These are phyloP conservation scores for Rousettus leschenaultii DNA, from an alignment of 2,113 vertebrate genomes.

Conservation along the genomic window DNA sequence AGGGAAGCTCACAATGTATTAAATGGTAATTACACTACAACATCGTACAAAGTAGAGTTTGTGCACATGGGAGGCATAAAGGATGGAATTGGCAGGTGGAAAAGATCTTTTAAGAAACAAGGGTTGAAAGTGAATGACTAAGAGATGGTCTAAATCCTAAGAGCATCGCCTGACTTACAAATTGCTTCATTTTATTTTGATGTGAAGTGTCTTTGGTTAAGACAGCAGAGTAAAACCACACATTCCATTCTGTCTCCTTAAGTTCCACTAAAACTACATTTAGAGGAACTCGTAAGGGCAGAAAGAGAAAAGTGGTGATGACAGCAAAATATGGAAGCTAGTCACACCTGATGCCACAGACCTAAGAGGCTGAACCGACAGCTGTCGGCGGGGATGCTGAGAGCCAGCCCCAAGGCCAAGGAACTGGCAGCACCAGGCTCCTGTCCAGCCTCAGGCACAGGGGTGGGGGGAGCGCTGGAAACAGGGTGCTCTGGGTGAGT, in stretches of 20 bases:
- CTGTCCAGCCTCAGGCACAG: background rate
- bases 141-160: background rate
- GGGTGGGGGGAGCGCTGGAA: background rate
- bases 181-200: background rate
- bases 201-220: background rate
- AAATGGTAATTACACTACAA: background rate
- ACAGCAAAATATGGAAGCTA: background rate
- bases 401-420: background rate
- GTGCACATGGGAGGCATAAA: background rate
- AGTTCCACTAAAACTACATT: background rate
- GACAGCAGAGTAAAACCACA: background rate
- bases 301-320: background rate
- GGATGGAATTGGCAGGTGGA: too few relatives aligned
- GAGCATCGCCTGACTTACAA: background rate
- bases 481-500: too few relatives aligned
- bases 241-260: background rate
- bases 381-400: background rate
- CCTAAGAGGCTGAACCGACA: background rate
- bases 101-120: background rate
- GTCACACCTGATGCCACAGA: too few relatives aligned
- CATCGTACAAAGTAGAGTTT: background rate
- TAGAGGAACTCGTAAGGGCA: background rate
- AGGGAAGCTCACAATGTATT: background rate
- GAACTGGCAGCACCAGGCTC: background rate
- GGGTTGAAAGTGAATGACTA: background rate